Evolutionary conservation across 2,888 invertebrate genomes (phyloP), one percentile per base, ranked within the genome.

Genomic region (Gandaritis pyraliata): DNA sequence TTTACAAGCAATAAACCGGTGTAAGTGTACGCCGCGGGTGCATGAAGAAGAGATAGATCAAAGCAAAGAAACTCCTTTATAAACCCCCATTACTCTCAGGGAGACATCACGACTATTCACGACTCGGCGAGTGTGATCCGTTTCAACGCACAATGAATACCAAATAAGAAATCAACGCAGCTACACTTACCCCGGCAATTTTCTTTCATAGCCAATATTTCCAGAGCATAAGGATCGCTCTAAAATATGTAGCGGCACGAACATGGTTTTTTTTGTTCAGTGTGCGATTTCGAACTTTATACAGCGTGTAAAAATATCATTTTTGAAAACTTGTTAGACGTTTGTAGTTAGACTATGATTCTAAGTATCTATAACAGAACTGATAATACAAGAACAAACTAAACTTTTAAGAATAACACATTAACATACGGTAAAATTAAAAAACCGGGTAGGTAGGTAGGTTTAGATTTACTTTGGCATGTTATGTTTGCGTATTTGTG

Each of bases 91-190:
- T 71, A 71, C 71, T 65, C 64, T 62, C 61, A 46, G 65, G 68
- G 75, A 75, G 78, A 82, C 79, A 82, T 79, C 72, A 72, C 75
- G 65, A 64, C 78, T 77, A 72, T 72, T 79, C 74, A 73, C 75
- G 64, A 60, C 77, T 76, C 72, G 71, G 71, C 73, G 75, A 76
- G 78, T 81, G 82, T 82, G 85, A 87, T 87, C 83, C 83, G 80
- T 85, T 84, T 78, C 83, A 80, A 86, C 83, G 85, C 85, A 85
- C 87, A 85, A 88, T 87, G 86, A 90, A 90, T 88, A 89, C 85
- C 77, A 84, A 90, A 89, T 88, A 87, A 85, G 86, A 88, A 90
- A 90, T 88, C 87, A 89, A 85, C 81, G 85, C 83, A 83, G 81
- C 86, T 86, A 78, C 87, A 87, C 85, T 85, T 85, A 83, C 78